Evolutionary conservation across 2,797 vertebrate species (phyloP).

Genomic region (Clamator glandarius): DNA sequence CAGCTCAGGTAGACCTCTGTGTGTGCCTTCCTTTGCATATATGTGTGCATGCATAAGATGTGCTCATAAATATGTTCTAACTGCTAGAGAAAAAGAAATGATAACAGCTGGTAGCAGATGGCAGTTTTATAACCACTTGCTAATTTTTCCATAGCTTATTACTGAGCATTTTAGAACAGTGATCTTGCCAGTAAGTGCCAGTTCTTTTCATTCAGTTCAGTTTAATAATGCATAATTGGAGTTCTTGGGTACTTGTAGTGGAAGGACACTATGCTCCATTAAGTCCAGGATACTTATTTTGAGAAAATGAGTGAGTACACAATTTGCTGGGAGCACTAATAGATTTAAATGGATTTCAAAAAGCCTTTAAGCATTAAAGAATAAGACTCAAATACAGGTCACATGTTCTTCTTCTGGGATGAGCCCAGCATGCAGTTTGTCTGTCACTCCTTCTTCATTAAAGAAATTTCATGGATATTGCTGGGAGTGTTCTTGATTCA

Average conservation of each 20-base stretch:
- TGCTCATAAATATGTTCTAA: slow-evolving; percentile 8
- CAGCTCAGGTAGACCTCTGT: not conserved
- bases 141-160: slow-evolving; percentile 28
- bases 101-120: not conserved
- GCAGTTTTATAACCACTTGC: not conserved
- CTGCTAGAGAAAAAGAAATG: not conserved
- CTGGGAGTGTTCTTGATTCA: not conserved
- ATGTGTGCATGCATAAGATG: not conserved
- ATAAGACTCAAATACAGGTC: not conserved
- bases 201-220: slow-evolving; percentile 25
- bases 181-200: slow-evolving; percentile 31
- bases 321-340: slow-evolving; percentile 33
- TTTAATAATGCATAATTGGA: slow-evolving; percentile 50
- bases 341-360: slow-evolving; percentile 40
- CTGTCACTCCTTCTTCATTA: not conserved
- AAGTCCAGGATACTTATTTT: slow-evolving; percentile 55
- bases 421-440: not conserved
- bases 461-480: not conserved
- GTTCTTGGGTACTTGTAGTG: slow-evolving; percentile 19
- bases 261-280: slow-evolving; percentile 52
- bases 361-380: slow-evolving; percentile 35
- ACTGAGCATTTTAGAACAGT: not conserved
- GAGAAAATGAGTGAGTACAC: slow-evolving; percentile 29
- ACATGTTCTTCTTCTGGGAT: not conserved
- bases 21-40: fast-evolving